Conservation (phyloP, 2,113 vertebrate species). For the Eurystomus gularis region DNA sequence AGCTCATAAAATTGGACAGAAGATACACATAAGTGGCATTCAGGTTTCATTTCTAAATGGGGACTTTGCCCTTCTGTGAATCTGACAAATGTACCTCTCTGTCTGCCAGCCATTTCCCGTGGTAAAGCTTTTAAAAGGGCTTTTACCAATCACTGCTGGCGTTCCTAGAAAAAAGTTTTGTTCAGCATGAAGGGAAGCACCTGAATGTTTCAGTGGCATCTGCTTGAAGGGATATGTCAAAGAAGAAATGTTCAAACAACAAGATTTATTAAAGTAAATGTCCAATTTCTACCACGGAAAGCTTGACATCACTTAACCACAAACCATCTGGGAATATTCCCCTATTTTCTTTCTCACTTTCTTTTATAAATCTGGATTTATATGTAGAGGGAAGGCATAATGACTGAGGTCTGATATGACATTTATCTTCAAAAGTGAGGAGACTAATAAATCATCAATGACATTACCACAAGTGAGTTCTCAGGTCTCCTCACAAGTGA, state of each 20-base stretch:
- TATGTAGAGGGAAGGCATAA: conserved; percentile 33
- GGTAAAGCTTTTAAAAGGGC: conserved; percentile 48
- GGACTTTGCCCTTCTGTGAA: conserved; percentile 53
- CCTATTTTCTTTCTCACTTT: background rate
- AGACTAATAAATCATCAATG: conserved; percentile 61
- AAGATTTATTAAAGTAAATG: conserved; percentile 64
- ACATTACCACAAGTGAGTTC: conserved; percentile 61
- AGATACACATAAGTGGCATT: conserved; percentile 55
- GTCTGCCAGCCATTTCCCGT: conserved; percentile 17
- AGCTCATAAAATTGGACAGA: conserved; percentile 38
- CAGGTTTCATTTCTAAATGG: conserved; percentile 63
- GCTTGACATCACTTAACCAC: conserved; percentile 47
- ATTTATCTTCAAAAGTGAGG: conserved; percentile 64
- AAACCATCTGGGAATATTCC: conserved; percentile 26
- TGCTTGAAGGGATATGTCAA: conserved; percentile 52
- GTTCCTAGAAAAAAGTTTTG: background rate
- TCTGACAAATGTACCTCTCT: conserved; percentile 64
- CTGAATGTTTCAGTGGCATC: conserved; percentile 46
- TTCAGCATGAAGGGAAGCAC: background rate
- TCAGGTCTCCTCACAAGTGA: conserved; percentile 56
- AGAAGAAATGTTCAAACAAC: conserved; percentile 51
- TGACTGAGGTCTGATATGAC: conserved; percentile 48
- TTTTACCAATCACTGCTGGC: conserved; percentile 48
- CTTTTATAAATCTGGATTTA: conserved; percentile 50
- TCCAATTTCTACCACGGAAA: conserved; percentile 45